These are phyloP conservation scores for Drosophila anomelani DNA, from an alignment of 2,888 invertebrate genomes.

Conservation along the genomic window DNA sequence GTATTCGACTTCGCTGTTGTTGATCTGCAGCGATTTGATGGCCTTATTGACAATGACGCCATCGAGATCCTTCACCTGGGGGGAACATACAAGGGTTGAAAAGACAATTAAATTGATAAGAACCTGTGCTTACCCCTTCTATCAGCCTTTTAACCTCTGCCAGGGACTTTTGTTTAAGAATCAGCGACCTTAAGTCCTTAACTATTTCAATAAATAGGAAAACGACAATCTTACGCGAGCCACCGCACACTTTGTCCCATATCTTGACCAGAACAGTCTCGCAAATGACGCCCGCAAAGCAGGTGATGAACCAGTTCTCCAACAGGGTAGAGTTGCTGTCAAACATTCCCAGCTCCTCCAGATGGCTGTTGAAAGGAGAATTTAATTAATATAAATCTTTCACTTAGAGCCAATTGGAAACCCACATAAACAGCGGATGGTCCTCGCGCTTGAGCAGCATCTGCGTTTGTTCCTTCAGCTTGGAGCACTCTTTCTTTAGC, in stretches of 20 bases:
- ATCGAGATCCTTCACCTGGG: slow-evolving; percentile 86
- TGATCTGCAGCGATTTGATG: slow-evolving; percentile 93
- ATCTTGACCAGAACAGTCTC: slow-evolving; percentile 92
- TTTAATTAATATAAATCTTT: background rate
- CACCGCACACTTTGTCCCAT: slow-evolving; percentile 95
- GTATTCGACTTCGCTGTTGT: slow-evolving; percentile 86
- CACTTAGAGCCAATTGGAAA: background rate
- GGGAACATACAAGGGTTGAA: background rate
- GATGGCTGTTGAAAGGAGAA: slow-evolving; percentile 85
- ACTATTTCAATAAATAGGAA: slow-evolving; percentile 91
- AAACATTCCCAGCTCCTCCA: slow-evolving; percentile 86
- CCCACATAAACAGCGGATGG: slow-evolving; percentile 88
- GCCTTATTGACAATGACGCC: slow-evolving; percentile 94
- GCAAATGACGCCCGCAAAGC: slow-evolving; percentile 92
- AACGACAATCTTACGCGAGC: slow-evolving; percentile 92
- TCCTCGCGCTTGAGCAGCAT: slow-evolving; percentile 92
- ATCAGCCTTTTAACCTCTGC: slow-evolving; percentile 85
- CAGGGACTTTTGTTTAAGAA: slow-evolving; percentile 60
- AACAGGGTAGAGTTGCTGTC: slow-evolving; percentile 88
- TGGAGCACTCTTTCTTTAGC: slow-evolving; percentile 88
- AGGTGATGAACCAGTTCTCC: slow-evolving; percentile 92
- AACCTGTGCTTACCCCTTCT: slow-evolving; percentile 86
- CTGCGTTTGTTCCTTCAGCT: slow-evolving; percentile 88
- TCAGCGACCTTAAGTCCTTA: slow-evolving; percentile 85
- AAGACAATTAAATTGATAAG: too few species aligned